Conservation (phyloP, 2,888 invertebrate genomes). For the Cactoblastis cactorum region DNA sequence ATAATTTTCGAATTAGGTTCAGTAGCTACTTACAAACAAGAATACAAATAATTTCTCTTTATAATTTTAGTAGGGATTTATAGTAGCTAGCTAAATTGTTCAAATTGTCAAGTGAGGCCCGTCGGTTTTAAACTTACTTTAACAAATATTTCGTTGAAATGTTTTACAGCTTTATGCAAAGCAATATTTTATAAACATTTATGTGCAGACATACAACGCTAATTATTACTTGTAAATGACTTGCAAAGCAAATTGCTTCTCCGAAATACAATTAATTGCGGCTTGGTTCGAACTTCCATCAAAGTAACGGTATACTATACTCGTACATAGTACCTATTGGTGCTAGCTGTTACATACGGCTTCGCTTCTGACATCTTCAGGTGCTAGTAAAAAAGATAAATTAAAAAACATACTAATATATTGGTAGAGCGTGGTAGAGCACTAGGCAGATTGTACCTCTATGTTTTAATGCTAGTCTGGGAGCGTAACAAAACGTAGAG, state of each 20-base stretch:
- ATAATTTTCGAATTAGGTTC: too few species aligned
- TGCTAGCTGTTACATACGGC: neutral
- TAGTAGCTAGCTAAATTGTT: too few species aligned
- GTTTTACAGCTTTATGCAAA: neutral
- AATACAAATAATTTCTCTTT: too few species aligned
- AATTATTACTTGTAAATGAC: neutral
- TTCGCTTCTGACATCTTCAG: too few species aligned
- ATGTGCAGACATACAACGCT: neutral
- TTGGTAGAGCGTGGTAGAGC: too few species aligned
- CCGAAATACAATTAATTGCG: constrained; percentile 4
- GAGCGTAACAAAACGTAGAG: too few species aligned
- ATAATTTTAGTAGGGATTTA: too few species aligned
- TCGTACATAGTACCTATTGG: neutral
- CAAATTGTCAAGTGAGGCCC: neutral
- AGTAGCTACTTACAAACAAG: too few species aligned
- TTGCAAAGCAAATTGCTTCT: constrained; percentile 10
- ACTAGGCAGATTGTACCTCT: too few species aligned
- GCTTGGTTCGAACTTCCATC: neutral
- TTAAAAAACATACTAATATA: too few species aligned
- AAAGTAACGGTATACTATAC: neutral
- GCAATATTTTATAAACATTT: neutral
- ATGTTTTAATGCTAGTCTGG: too few species aligned
- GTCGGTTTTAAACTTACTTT: neutral
- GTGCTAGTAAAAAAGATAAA: too few species aligned
- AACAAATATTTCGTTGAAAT: neutral